These are phyloP conservation scores for Melanotaenia trifasciata DNA, from an alignment of 2,797 vertebrate genomes.

Conservation along the genomic window DNA sequence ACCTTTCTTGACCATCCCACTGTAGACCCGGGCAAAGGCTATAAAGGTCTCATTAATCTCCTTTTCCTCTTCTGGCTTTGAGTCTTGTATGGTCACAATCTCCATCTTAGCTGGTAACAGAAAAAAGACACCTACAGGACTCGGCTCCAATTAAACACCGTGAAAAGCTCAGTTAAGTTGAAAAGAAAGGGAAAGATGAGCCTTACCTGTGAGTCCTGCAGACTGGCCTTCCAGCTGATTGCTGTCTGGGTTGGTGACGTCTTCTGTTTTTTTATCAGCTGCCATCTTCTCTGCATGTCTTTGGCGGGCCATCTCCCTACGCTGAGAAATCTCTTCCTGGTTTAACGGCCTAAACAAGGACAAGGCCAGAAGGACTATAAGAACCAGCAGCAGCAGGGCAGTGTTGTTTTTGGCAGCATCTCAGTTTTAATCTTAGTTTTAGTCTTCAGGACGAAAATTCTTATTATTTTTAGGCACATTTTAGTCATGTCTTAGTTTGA, in stretches of 20 bases:
- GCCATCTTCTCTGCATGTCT: constrained; percentile 89
- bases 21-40: constrained; percentile 95
- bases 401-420: too few species aligned
- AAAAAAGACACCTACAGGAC: neutral
- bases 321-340: constrained; percentile 89
- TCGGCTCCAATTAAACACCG: neutral
- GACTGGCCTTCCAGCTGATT: constrained; percentile 36
- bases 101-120: constrained; percentile 75
- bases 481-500: too few species aligned
- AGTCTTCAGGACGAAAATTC: too few species aligned
- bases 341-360: constrained; percentile 84
- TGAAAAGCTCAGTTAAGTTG: neutral
- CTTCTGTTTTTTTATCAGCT: constrained; percentile 71
- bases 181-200: neutral
- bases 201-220: constrained; percentile 53
- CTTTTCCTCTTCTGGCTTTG: constrained; percentile 71
- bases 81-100: constrained; percentile 49
- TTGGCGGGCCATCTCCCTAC: constrained; percentile 86
- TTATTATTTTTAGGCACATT: too few species aligned
- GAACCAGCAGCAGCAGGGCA: neutral
- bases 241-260: constrained; percentile 35
- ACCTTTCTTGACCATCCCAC: constrained; percentile 87
- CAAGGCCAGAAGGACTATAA: neutral
- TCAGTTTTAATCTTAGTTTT: too few species aligned
- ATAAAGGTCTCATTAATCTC: constrained; percentile 87